phyloP scores from a whole-genome alignment of 37 sponge, comb jelly and placozoan species.

The Geodia barretti region DNA sequence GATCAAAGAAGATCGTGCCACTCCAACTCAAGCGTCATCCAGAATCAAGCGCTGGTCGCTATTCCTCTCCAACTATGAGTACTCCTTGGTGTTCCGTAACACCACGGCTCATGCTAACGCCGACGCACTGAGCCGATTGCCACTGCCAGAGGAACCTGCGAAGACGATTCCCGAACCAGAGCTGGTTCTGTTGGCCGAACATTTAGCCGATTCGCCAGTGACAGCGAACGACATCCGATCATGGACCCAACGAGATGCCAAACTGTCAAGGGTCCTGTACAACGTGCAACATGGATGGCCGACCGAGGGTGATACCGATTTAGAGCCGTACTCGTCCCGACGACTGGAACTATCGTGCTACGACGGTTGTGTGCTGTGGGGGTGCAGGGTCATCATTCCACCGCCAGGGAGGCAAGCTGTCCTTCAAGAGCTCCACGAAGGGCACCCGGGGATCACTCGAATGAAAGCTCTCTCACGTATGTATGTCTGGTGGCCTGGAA shows the following conservation, averaged over 20 bases:
- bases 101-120: conserved; percentile 57
- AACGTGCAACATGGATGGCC: conserved; percentile 32
- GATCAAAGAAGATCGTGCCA: conserved; percentile 1
- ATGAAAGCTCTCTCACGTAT: conserved; percentile 51
- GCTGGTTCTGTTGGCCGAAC: too few relatives aligned
- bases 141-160: conserved; percentile 16
- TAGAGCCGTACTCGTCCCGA: conserved; percentile 11
- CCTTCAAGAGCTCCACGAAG: conserved; percentile 34
- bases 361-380: conserved; percentile 49
- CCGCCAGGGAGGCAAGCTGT: background rate
- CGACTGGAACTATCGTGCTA: conserved; percentile 21
- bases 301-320: background rate
- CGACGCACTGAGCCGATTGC: conserved; percentile 57
- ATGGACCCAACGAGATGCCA: too few relatives aligned
- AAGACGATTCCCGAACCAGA: too few relatives aligned
- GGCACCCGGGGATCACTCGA: conserved; percentile 39
- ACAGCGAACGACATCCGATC: too few relatives aligned
- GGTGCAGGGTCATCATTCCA: conserved; percentile 34
- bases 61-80: conserved; percentile 27
- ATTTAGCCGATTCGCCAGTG: too few relatives aligned
- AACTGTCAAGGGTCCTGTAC: too few relatives aligned
- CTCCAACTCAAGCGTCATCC: conserved; percentile 10
- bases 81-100: conserved; percentile 40
- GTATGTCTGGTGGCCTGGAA: conserved; percentile 51
- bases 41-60: conserved; percentile 27